A percentile compares a stretch with the other conserved stretches of the same genome.
Evolutionary conservation across 2,888 invertebrate genomes (phyloP).

Genomic region (Phengaris alcon): DNA sequence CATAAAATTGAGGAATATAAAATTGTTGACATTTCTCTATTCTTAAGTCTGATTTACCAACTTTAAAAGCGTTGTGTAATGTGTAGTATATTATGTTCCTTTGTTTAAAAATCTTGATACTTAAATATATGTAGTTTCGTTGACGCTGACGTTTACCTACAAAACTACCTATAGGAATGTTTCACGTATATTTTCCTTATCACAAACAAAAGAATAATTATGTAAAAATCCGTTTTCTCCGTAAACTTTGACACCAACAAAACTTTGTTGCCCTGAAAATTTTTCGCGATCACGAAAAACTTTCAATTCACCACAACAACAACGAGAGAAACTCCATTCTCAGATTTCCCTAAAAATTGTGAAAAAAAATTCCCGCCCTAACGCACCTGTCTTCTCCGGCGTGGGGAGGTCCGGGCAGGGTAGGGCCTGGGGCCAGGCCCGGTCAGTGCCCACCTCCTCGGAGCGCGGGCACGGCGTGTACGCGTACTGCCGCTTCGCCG

Average conservation of each 20-base stretch:
- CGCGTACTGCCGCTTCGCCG: constrained; percentile 72
- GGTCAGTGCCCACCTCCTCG: constrained; percentile 74
- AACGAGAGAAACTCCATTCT: too few relatives aligned
- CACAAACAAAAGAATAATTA: too few relatives aligned
- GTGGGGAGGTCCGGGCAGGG: constrained; percentile 50
- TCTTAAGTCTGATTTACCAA: background rate
- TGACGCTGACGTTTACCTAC: too few relatives aligned
- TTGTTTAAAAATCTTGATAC: background rate
- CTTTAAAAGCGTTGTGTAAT: background rate
- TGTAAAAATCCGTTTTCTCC: too few relatives aligned
- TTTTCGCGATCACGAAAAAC: too few relatives aligned
- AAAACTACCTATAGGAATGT: too few relatives aligned
- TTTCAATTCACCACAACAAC: too few relatives aligned
- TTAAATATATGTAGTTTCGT: too few relatives aligned
- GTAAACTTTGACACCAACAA: too few relatives aligned
- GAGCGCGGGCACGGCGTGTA: constrained; percentile 74
- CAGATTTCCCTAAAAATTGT: too few relatives aligned
- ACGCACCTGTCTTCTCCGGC: constrained; percentile 20
- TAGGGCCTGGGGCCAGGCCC: constrained; percentile 48
- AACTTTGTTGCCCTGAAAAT: too few relatives aligned
- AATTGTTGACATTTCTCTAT: background rate
- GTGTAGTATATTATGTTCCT: background rate
- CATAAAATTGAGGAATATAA: constrained; percentile 9
- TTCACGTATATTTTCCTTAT: too few relatives aligned
- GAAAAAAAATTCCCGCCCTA: constrained; percentile 38